Base-by-base conservation (phyloP, 2,888 invertebrate genomes). In the Chrysomela aeneicollis region DNA sequence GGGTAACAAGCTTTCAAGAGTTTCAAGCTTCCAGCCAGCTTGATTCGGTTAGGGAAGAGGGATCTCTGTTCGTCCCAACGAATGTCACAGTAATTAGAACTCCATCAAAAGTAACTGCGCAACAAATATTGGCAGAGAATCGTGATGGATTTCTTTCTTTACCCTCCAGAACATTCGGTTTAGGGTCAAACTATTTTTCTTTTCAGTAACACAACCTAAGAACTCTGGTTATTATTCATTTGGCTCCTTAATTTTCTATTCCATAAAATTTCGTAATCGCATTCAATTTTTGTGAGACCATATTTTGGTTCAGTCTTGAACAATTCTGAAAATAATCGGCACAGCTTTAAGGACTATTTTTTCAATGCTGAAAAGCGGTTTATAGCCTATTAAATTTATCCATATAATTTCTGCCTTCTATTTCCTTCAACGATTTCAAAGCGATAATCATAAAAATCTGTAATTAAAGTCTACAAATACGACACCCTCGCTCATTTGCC, bases 1-100 rank as follows among this genome's bases (percentile, higher is more conserved):
- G 62, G 68, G 67, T 71, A 72, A 73, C 71, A 71, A 69, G 72
- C 70, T 59, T 71, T 67, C 64, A 68, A 69, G n/a, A n/a, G n/a
- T n/a, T n/a, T n/a, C n/a, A n/a, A n/a, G n/a, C n/a, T n/a, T n/a
- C 71, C 67, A 69, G 71, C 64, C 68, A 69, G 72, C 67, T 71
- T 71, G 67, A 67, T 69, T 71, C 66, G 66, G 55, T 70, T 66
- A 50, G 63, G 47, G 63, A 61, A 71, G 15, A 12, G 15, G 42
- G 9, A 15, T 42, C 15, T 42, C 12, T 42, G 8, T 15, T 1
- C 32, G 32, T 35, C 32, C 10, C n/a, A 12, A 15, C n/a, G 12
- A 12, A 10, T 42, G 42, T 4, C 15, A 42, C 42, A 42, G 26
- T 26, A 6, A 42, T n/a, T n/a, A 42, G 42, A 42, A 35, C 10